Conservation (phyloP, 2,113 vertebrate genomes). For the Halichoerus grypus region DNA sequence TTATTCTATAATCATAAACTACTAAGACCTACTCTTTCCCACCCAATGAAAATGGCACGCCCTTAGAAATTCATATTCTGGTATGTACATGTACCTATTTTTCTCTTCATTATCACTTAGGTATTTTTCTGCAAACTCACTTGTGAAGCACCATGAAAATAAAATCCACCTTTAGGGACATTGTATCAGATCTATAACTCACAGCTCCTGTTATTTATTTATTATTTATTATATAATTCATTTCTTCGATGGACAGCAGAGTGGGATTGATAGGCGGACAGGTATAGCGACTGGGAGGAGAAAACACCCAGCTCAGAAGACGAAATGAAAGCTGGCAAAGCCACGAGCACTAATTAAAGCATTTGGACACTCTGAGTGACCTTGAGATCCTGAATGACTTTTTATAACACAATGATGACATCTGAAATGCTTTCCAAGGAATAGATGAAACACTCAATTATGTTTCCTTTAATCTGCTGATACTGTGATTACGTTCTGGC, state of each 20-base stretch:
- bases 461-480: slow-evolving; percentile 52
- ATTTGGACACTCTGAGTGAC: not conserved
- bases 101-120: not conserved
- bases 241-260: not conserved
- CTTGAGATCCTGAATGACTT: slow-evolving; percentile 9
- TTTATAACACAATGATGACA: slow-evolving; percentile 6
- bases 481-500: slow-evolving; percentile 62
- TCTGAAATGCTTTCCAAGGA: slow-evolving; percentile 57
- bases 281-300: not conserved
- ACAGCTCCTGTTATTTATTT: not conserved
- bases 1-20: not conserved
- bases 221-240: not conserved
- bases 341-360: not conserved
- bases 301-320: not conserved
- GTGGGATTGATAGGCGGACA: not conserved
- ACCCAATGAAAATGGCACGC: not conserved
- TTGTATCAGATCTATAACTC: not conserved
- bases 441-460: slow-evolving; percentile 27
- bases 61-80: not conserved
- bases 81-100: not conserved
- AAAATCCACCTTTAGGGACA: not conserved
- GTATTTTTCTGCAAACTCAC: not conserved
- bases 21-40: not conserved
- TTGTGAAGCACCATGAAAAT: slow-evolving; percentile 3
- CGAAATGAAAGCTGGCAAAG: not conserved